Evolutionary conservation across 2,113 vertebrate species (phyloP).

Genomic region (Caloenas nicobarica): DNA sequence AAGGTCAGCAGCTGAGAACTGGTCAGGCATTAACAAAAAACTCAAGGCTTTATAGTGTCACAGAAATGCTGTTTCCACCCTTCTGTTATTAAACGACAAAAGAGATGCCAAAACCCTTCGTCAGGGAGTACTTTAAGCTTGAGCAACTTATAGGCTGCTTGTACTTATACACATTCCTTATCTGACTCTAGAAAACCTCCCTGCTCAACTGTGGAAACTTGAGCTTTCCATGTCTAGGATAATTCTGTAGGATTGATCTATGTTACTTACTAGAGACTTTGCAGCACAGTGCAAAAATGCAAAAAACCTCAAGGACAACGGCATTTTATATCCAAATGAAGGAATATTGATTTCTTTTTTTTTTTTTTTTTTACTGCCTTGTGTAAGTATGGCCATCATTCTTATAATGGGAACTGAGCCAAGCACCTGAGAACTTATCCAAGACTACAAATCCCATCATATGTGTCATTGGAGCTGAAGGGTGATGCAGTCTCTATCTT

Average conservation of each 20-base stretch:
- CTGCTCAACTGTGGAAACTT: background rate
- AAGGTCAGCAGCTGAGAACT: background rate
- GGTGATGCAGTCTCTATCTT: background rate
- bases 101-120: background rate
- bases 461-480: too few species aligned
- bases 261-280: background rate
- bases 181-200: background rate
- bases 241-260: background rate
- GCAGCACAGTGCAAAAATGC: background rate
- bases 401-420: too few species aligned
- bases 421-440: too few species aligned
- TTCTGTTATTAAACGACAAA: background rate
- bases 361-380: background rate
- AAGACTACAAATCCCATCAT: too few species aligned
- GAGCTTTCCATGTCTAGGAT: background rate
- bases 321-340: background rate
- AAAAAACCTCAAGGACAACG: background rate
- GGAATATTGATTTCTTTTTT: background rate
- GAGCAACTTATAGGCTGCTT: background rate
- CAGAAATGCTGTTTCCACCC: background rate
- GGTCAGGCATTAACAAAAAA: background rate
- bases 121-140: background rate
- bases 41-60: background rate
- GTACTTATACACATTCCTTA: background rate
- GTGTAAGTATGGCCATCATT: background rate